Percentiles rank a stretch among this genome's conserved stretches.
Evolutionary conservation across 2,888 invertebrate genomes (phyloP).

Genomic region (Acanthococcus lagerstroemiae): DNA sequence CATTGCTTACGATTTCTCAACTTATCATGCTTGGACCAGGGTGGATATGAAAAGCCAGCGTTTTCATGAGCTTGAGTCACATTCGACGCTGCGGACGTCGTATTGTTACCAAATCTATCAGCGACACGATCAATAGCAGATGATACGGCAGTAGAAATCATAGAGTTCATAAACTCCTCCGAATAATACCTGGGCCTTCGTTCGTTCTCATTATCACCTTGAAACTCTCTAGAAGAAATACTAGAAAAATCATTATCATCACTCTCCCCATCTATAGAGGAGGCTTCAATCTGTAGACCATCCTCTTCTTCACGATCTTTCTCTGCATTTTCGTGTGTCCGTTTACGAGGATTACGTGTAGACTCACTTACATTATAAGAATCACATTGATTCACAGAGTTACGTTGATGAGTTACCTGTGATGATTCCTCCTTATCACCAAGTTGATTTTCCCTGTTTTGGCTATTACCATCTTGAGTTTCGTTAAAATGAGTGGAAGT

Average conservation of each 20-base stretch:
- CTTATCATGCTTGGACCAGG: background rate
- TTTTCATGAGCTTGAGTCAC: background rate
- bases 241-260: background rate
- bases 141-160: background rate
- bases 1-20: background rate
- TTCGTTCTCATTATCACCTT: background rate
- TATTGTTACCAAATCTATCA: too few relatives aligned
- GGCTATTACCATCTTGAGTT: too few relatives aligned
- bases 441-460: too few relatives aligned
- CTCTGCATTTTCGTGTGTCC: background rate
- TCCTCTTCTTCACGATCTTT: background rate
- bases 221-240: background rate
- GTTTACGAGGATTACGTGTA: background rate
- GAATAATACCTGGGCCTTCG: background rate
- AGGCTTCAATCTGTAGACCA: background rate
- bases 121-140: too few relatives aligned
- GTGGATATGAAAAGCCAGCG: background rate
- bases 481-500: too few relatives aligned
- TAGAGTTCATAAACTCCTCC: background rate
- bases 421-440: too few relatives aligned
- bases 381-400: too few relatives aligned
- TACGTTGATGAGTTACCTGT: too few relatives aligned
- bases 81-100: too few relatives aligned
- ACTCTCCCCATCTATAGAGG: background rate
- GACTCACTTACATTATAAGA: background rate